A percentile compares a stretch with the other conserved stretches of the same genome.
These are phyloP conservation scores for Capromys pilorides DNA, from an alignment of 2,797 vertebrate species.

Conservation along the genomic window DNA sequence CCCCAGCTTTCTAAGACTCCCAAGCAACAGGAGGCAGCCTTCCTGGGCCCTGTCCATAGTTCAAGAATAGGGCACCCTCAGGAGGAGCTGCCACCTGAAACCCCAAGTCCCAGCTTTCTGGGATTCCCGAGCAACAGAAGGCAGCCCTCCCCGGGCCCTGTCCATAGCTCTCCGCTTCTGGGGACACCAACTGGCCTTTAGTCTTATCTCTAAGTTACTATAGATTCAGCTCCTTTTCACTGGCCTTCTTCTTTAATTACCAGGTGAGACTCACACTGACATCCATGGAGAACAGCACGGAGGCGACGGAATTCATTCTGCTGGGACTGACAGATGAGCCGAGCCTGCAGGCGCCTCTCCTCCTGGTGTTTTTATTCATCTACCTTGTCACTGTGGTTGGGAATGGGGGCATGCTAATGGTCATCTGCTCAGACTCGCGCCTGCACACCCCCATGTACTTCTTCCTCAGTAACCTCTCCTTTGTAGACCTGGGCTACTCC, in stretches of 20 bases:
- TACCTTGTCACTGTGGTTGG: slow-evolving; percentile 45
- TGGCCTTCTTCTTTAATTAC: background rate
- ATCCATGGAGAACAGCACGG: slow-evolving; percentile 44
- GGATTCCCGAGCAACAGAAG: no score
- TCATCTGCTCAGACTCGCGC: background rate
- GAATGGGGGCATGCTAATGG: slow-evolving; percentile 27
- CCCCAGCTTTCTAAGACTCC: no score
- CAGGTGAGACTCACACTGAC: background rate
- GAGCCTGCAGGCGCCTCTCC: slow-evolving; percentile 13
- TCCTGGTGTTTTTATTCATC: slow-evolving; percentile 50
- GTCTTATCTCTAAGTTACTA: no score
- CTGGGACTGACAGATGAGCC: slow-evolving; percentile 55
- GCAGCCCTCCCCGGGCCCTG: no score
- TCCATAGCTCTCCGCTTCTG: no score
- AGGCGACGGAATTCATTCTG: slow-evolving; percentile 58
- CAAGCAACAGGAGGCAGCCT: no score
- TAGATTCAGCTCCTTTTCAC: background rate
- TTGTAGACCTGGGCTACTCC: slow-evolving; percentile 67
- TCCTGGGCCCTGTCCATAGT: no score
- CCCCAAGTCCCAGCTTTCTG: no score
- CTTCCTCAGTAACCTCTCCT: slow-evolving; percentile 61
- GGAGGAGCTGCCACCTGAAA: no score
- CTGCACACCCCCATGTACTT: slow-evolving; percentile 56
- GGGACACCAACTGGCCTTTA: no score
- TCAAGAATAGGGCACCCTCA: no score